Conservation (phyloP, 2,888 invertebrate species). For the Drosophila nigricruria region DNA sequence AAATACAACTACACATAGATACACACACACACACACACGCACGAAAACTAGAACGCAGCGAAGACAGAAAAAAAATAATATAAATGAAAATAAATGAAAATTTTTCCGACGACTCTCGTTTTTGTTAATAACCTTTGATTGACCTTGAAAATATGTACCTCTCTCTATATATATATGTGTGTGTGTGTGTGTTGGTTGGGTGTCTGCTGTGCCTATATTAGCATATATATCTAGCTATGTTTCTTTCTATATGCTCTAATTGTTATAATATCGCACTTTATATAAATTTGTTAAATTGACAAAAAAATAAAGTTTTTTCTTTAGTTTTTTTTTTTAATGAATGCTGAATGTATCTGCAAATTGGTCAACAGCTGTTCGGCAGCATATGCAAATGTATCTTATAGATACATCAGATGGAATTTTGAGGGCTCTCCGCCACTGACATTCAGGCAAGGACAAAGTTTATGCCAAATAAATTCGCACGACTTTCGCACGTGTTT, state of each 20-base stretch:
- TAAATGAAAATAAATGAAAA: slow-evolving; percentile 59
- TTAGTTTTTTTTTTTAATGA: neutral
- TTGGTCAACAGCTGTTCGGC: slow-evolving; percentile 31
- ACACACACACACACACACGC: slow-evolving; percentile 6
- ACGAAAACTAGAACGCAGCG: slow-evolving; percentile 36
- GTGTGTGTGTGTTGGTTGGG: slow-evolving; percentile 20
- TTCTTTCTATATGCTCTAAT: slow-evolving; percentile 18
- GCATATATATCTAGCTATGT: slow-evolving; percentile 8
- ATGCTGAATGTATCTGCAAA: slow-evolving; percentile 7
- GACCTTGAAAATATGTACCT: slow-evolving; percentile 79
- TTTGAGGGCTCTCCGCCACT: slow-evolving; percentile 47
- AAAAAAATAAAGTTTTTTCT: slow-evolving; percentile 16
- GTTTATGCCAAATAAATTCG: slow-evolving; percentile 19
- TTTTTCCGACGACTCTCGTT: slow-evolving; percentile 58
- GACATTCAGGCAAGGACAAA: slow-evolving; percentile 82
- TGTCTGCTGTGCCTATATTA: slow-evolving; percentile 21
- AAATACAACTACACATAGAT: slow-evolving; percentile 8
- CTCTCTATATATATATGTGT: slow-evolving; percentile 49
- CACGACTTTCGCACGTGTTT: slow-evolving; percentile 65
- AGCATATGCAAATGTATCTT: slow-evolving; percentile 36
- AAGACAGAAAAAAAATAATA: slow-evolving; percentile 44
- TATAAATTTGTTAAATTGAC: slow-evolving; percentile 65
- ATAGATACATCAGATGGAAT: slow-evolving; percentile 31
- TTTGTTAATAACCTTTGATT: slow-evolving; percentile 80
- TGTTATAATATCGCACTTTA: slow-evolving; percentile 29